Conservation (phyloP, 1,140 invertebrate genomes). For the Sesamia nonagrioides region DNA sequence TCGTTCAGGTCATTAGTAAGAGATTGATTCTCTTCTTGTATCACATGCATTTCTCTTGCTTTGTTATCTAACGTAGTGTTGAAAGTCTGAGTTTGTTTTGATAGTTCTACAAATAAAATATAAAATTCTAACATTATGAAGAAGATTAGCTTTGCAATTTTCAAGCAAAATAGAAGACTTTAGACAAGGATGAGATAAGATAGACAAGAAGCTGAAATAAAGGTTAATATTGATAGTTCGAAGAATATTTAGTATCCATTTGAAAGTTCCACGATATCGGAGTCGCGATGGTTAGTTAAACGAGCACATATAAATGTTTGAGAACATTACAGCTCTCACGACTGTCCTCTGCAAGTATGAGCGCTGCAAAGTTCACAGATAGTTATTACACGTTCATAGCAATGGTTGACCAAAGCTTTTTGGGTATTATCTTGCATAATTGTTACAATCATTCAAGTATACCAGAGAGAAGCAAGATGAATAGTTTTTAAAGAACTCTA, state of each 20-base stretch:
- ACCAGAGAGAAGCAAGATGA: neutral
- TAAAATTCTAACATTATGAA: slow-evolving; percentile 2
- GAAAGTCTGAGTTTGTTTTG: slow-evolving; percentile 58
- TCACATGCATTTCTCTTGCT: slow-evolving; percentile 56
- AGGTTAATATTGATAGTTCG: neutral
- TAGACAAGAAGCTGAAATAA: neutral
- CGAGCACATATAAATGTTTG: slow-evolving; percentile 35
- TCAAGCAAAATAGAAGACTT: slow-evolving; percentile 6
- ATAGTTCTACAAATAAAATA: slow-evolving; percentile 60
- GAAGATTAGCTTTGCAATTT: neutral
- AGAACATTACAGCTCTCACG: slow-evolving; percentile 15
- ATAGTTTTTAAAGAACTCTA: neutral
- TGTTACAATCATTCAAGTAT: neutral
- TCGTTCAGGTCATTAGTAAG: slow-evolving; percentile 67
- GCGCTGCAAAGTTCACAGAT: slow-evolving; percentile 22
- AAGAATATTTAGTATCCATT: slow-evolving; percentile 12
- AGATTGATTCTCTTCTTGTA: slow-evolving; percentile 65
- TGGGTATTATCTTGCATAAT: neutral
- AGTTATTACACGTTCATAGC: neutral
- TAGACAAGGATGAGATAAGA: neutral
- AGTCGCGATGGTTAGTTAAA: slow-evolving; percentile 19
- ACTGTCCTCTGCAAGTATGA: slow-evolving; percentile 21
- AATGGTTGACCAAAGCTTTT: neutral
- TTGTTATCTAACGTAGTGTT: slow-evolving; percentile 58
- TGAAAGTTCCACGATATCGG: neutral